Conservation (phyloP, 2,797 vertebrate genomes). For the Pangasius djambal region DNA sequence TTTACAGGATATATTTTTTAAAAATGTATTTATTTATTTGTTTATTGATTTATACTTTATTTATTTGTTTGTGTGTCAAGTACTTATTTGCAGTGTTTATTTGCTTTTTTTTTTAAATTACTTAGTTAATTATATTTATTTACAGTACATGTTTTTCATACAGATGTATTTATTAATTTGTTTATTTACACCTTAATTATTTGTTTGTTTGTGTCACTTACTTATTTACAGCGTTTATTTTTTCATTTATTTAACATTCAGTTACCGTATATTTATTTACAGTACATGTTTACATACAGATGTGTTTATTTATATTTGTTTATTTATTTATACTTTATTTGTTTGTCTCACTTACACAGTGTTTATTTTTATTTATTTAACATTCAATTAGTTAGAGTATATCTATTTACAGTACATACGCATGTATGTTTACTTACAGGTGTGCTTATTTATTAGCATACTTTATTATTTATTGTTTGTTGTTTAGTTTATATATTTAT, state of each 20-base stretch:
- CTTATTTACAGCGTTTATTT: background rate
- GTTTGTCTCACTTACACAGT: background rate
- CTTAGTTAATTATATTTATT: background rate
- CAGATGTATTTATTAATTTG: background rate
- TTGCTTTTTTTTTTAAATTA: background rate
- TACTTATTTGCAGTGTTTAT: too few relatives aligned
- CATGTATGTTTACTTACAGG: background rate
- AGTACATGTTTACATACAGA: background rate
- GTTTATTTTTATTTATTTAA: background rate
- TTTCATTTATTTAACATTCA: background rate
- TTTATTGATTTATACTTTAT: background rate
- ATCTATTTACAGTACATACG: background rate
- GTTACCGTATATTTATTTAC: background rate
- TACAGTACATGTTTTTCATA: background rate
- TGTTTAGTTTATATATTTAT: background rate
- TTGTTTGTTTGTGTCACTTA: background rate
- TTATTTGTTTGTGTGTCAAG: too few relatives aligned
- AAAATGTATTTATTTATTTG: background rate
- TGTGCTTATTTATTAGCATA: background rate
- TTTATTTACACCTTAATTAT: background rate
- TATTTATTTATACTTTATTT: too few relatives aligned
- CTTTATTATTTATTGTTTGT: background rate
- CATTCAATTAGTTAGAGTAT: background rate
- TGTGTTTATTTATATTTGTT: background rate
- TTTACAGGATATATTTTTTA: background rate